These are phyloP conservation scores for Leptinotarsa juncta DNA, from an alignment of 2,888 invertebrate genomes.

Conservation along the genomic window DNA sequence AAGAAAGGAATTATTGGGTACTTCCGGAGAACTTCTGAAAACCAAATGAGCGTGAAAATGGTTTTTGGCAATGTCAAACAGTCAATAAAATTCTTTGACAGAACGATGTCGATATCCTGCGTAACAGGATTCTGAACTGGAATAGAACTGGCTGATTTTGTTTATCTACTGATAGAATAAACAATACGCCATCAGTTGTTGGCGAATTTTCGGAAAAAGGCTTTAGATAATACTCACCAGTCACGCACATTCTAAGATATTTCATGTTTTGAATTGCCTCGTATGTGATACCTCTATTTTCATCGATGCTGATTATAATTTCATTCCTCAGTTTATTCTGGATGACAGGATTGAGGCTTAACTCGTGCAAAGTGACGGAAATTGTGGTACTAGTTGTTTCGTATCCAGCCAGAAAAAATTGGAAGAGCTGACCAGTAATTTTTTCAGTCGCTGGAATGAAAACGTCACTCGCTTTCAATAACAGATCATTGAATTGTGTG, in stretches of 20 bases:
- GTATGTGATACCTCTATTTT: slow-evolving; percentile 65
- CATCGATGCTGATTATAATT: slow-evolving; percentile 62
- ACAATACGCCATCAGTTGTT: too few relatives aligned
- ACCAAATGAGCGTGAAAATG: background rate
- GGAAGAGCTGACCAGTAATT: slow-evolving; percentile 25
- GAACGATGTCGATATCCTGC: too few relatives aligned
- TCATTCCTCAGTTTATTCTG: slow-evolving; percentile 69
- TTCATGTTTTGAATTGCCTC: slow-evolving; percentile 68
- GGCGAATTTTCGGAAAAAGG: too few relatives aligned
- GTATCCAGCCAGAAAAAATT: slow-evolving; percentile 73
- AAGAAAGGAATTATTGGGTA: slow-evolving; percentile 38
- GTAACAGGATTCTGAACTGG: too few relatives aligned
- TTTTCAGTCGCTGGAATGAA: slow-evolving; percentile 25
- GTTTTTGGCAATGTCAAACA: background rate
- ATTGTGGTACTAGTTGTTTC: slow-evolving; percentile 73
- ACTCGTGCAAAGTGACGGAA: slow-evolving; percentile 69
- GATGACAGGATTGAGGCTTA: slow-evolving; percentile 67
- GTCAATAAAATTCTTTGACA: background rate
- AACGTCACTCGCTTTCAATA: too few relatives aligned
- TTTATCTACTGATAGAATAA: too few relatives aligned
- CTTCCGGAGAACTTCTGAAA: slow-evolving; percentile 38
- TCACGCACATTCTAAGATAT: slow-evolving; percentile 32
- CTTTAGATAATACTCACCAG: slow-evolving; percentile 22
- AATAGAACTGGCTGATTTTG: too few relatives aligned
- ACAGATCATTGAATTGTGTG: too few relatives aligned